These are phyloP conservation scores for Babylonia areolata DNA, from an alignment of 1,140 invertebrate species.

Conservation along the genomic window DNA sequence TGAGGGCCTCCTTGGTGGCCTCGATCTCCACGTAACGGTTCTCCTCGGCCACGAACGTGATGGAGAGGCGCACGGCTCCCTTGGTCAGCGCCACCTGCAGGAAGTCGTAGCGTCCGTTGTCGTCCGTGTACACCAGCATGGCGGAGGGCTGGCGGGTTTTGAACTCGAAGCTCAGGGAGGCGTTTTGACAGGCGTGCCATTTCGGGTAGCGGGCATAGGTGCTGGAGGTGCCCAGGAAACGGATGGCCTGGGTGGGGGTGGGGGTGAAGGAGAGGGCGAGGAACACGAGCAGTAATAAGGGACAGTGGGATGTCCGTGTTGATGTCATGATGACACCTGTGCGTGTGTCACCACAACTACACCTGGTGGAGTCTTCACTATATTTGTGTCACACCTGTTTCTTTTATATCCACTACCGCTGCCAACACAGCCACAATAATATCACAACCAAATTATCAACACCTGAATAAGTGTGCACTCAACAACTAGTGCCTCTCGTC, in stretches of 20 bases:
- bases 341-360: neutral
- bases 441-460: too few species aligned
- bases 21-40: conserved; percentile 59
- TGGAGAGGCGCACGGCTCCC: conserved; percentile 50
- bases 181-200: conserved; percentile 70
- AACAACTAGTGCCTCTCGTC: too few species aligned
- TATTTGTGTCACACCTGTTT: too few species aligned
- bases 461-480: too few species aligned
- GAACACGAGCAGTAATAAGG: neutral
- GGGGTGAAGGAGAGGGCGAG: neutral
- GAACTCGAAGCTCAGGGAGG: conserved; percentile 69
- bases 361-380: too few species aligned
- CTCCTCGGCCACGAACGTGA: conserved; percentile 63
- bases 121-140: conserved; percentile 70
- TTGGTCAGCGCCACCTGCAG: conserved; percentile 52
- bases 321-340: neutral
- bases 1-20: conserved; percentile 49
- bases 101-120: conserved; percentile 66
- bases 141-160: conserved; percentile 52
- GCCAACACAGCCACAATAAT: too few species aligned
- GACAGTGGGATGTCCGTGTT: neutral
- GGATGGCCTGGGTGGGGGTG: conserved; percentile 37
- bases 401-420: too few species aligned
- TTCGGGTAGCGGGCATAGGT: conserved; percentile 66
- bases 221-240: conserved; percentile 43